Base-by-base conservation (phyloP, 2,797 vertebrate genomes). In the Poeciliopsis presidionis region DNA sequence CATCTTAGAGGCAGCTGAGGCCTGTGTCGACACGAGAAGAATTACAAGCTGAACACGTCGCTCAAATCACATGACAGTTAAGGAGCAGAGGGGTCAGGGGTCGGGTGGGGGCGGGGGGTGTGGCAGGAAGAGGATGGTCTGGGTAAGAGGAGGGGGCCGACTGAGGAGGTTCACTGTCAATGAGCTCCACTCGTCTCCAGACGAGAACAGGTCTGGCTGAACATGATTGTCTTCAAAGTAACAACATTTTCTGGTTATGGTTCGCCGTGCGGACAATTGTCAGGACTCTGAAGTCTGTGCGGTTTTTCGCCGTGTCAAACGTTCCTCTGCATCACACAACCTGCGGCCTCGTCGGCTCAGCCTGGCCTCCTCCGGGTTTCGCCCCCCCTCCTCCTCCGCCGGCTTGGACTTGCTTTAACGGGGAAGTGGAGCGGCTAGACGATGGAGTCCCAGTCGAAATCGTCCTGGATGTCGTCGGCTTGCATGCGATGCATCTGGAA, bases 361-460 rank as follows among this genome's bases (percentile, higher is more conserved):
- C 88, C 82, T 86, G 80, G 89, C 88, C 84, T 87, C 88, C 86
- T 81, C 90, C 61, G 86, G 77, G 76, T 87, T 89, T 90, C 87
- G 84, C 83, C 88, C 91, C 90, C 90, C 51, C 51, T 5, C 90
- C 87, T 89, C 87, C 90, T 87, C 80, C 49, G 84, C 85, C 85
- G 81, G 87, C 80, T 81, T 28, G 83, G 76, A 47, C 84, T 77
- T 81, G 80, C 76, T 70, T 70, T 16, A 36, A 73, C 82, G 83
- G 80, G 81, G 16, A 57, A 36, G 41, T 82, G 70, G 75, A 22
- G 72, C 61, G 84, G 91, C 94, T 97, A 97, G 92, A 98, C 97
- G 86, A 98, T 98, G 89, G 97, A 98, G 96, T 97, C 97, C 97
- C 97, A 98, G 91, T 98, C 97, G 88, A 97, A 98, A 83, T 98